Conservation (phyloP, 2,888 invertebrate species). For the Ichneumoninae sp. region DNA sequence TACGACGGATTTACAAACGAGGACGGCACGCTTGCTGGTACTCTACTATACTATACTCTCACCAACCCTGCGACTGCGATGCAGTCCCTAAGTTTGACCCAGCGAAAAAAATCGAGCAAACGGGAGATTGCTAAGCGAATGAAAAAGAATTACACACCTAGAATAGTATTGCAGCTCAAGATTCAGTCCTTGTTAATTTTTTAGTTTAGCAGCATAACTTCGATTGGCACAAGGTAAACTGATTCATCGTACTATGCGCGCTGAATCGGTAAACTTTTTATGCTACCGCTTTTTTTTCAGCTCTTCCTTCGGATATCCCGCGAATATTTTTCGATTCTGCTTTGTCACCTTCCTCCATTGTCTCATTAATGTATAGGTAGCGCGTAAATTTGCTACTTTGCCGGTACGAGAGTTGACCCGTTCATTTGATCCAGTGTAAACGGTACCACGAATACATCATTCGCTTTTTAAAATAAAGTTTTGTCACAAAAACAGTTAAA, state of each 20-base stretch:
- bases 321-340: slow-evolving; percentile 34
- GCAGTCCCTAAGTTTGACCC: background rate
- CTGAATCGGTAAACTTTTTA: background rate
- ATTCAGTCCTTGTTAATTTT: background rate
- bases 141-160: background rate
- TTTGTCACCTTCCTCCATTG: slow-evolving; percentile 29
- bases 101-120: slow-evolving; percentile 5
- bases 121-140: background rate
- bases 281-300: background rate
- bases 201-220: background rate
- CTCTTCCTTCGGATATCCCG: slow-evolving; percentile 25
- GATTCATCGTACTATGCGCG: background rate
- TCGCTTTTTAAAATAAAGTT: background rate
- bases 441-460: background rate
- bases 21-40: slow-evolving; percentile 33
- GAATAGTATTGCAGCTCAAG: background rate
- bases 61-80: slow-evolving; percentile 29
- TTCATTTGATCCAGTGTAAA: background rate
- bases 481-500: background rate
- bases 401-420: too few species aligned
- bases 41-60: slow-evolving; percentile 11
- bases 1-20: slow-evolving; percentile 46
- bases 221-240: background rate
- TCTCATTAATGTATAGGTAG: background rate
- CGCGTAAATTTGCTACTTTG: too few species aligned